Percentiles rank a stretch among this genome's conserved stretches.
phyloP scores from a whole-genome alignment of 2,797 vertebrate genomes.

The Podarcis lilfordi region DNA sequence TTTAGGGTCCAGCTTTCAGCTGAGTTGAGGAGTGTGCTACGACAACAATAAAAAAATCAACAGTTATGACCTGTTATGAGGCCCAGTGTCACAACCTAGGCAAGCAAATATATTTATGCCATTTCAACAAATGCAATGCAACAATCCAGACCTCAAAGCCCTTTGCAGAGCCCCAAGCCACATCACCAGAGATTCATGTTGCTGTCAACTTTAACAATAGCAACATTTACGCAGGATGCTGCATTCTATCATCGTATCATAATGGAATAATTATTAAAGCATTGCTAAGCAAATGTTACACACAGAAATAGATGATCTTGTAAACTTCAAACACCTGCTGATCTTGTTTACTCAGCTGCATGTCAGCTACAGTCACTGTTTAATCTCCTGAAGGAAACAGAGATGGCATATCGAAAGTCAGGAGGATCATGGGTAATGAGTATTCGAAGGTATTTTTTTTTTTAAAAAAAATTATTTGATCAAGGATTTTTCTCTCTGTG shows the following conservation, averaged over 20 bases:
- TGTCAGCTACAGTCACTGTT: neutral
- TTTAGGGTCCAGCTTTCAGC: neutral
- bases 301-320: constrained; percentile 33
- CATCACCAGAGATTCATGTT: neutral
- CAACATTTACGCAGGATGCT: neutral
- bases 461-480: constrained; percentile 1
- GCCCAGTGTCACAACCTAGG: neutral
- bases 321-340: constrained; percentile 18
- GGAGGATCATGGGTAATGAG: neutral
- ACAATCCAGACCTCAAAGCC: neutral
- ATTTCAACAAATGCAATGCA: neutral
- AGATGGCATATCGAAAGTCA: neutral
- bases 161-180: neutral
- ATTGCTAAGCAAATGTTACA: constrained; percentile 29
- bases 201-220: constrained; percentile 10
- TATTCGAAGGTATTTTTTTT: neutral
- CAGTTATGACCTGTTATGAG: neutral
- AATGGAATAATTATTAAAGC: constrained; percentile 11
- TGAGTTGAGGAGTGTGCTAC: neutral
- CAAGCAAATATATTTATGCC: neutral
- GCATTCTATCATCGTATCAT: constrained; percentile 4
- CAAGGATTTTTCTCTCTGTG: constrained; percentile 29
- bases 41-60: neutral
- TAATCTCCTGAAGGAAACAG: constrained; percentile 24
- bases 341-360: neutral